Evolutionary conservation across 35 echinoderm and acorn worm species (phyloP), one percentile per base, ranked within the genome.

Genomic region (Lytechinus pictus): DNA sequence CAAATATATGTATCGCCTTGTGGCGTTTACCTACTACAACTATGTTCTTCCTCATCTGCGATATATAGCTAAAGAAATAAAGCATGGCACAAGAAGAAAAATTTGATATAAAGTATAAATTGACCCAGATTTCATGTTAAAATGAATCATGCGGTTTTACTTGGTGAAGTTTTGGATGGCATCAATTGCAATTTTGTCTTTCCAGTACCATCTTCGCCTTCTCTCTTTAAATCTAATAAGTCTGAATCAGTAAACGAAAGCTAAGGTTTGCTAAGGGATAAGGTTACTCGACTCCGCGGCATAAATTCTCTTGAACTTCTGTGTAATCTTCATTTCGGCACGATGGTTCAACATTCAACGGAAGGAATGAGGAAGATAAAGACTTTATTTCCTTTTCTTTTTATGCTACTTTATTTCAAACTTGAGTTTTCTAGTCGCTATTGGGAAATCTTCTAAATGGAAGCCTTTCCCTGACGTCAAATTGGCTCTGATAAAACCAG

Each of bases 191-290:
- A 79, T 79, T 79, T 7, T 79, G 66, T n/a, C 66, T n/a, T 79
- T 24, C 4, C 21, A 3, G 66, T 79, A 24, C 66, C n/a, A 24
- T 79, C 66, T 24, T 24, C 66, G 14, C n/a, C 66, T 24, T 24
- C 19, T 79, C 66, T 79, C 66, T 79, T 79, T 24, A 79, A 79
- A 79, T 79, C 66, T 79, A 79, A 79, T 79, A 79, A 79, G 66
- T 79, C 66, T 79, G 66, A 79, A 79, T 79, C 66, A 7, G 66
- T 24, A 79, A 79, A 79, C 66, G 66, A 7, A 79, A 24, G 66
- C 66, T 79, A 24, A 24, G 21, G 66, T 79, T 79, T 79, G 66
- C 66, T 79, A 3, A 79, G 2, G 66, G 66, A 79, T 79, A 79
- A 24, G 66, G 66, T 79, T 79, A 24, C 66, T 79, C 66, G 66